Evolutionary conservation across 2,797 vertebrate genomes (phyloP), one percentile per base, ranked within the genome.

Genomic region (Percopsis omiscomaycus): DNA sequence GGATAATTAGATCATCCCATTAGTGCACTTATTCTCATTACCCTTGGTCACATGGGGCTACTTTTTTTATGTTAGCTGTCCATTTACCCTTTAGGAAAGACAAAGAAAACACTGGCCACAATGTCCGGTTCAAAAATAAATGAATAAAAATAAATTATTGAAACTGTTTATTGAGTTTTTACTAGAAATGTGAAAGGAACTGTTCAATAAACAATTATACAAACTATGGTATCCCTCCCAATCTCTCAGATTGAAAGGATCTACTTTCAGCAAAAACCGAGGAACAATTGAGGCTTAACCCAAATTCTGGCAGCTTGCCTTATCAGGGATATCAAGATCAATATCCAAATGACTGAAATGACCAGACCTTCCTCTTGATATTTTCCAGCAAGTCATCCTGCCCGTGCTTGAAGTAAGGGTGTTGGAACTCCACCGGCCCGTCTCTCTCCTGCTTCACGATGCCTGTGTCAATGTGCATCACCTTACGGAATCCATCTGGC

Each of bases 401-500:
- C 53, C 96, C 96, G 63, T 97, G 96, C 82, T 94, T 95, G 86
- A 99, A 99, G 80, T 93, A 95, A 0, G 94, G 93, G 75, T 99
- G 97, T 82, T 97, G 97, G 86, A 99, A 99, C 82, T 98, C 96
- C 55, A 98, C 94, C 0, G 95, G 95, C 44, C 96, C 96, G 0
- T 98, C 94, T 49, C 93, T 89, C 83, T 99, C 97, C 73, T 94
- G 92, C 80, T 98, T 99, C 64, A 98, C 92, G 62, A 98, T 89
- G 30, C 95, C 95, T 4, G 94, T 93, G 71, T 99, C 97, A 16
- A 97, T 92, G 82, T 97, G 95, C 74, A 98, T 94, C 45, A 98
- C 97, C 87, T 99, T 99, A 59, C 95, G 95, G 76, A 99, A 99
- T 61, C 97, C 97, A 91, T 98, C 97, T 99, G 81, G 22, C 22